phyloP scores from a whole-genome alignment of 2,888 invertebrate species.

The Tenthredo scrophulariae region DNA sequence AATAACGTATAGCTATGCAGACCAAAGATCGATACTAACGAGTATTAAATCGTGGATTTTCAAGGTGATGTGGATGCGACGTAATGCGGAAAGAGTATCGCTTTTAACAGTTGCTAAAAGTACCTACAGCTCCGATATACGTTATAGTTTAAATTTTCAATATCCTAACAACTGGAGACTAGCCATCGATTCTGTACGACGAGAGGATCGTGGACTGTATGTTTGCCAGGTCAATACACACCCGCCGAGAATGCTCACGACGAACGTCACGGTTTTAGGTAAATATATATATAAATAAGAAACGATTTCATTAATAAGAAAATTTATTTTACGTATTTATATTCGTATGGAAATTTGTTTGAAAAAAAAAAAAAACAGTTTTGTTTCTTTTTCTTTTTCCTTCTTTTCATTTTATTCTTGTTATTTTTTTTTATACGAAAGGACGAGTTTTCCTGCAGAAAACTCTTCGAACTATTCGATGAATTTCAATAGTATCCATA shows the following conservation, averaged over 20 bases:
- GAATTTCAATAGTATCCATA: conserved; percentile 32
- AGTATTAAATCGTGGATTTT: neutral
- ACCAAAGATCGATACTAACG: conserved; percentile 11
- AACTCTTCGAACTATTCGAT: conserved; percentile 29
- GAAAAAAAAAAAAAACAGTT: no score
- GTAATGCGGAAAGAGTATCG: conserved; percentile 83
- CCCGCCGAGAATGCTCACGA: conserved; percentile 87
- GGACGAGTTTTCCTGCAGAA: neutral
- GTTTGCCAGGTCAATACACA: conserved; percentile 92
- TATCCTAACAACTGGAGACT: conserved; percentile 87
- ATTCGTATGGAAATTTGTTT: neutral
- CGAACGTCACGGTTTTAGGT: conserved; percentile 88
- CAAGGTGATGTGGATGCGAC: conserved; percentile 87
- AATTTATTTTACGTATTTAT: no score
- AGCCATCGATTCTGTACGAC: conserved; percentile 86
- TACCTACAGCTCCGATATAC: conserved; percentile 83
- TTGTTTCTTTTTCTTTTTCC: neutral
- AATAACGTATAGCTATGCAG: neutral
- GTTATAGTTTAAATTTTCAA: conserved; percentile 84
- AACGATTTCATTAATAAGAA: no score
- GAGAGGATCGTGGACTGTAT: conserved; percentile 86
- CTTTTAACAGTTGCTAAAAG: conserved; percentile 84
- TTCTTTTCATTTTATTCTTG: neutral
- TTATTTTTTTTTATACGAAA: neutral
- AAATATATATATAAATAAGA: conserved; percentile 72